Percentiles rank a stretch among this genome's conserved stretches.
Evolutionary conservation across 2,888 invertebrate species (phyloP).

Genomic region (Xestobium rufovillosum): DNA sequence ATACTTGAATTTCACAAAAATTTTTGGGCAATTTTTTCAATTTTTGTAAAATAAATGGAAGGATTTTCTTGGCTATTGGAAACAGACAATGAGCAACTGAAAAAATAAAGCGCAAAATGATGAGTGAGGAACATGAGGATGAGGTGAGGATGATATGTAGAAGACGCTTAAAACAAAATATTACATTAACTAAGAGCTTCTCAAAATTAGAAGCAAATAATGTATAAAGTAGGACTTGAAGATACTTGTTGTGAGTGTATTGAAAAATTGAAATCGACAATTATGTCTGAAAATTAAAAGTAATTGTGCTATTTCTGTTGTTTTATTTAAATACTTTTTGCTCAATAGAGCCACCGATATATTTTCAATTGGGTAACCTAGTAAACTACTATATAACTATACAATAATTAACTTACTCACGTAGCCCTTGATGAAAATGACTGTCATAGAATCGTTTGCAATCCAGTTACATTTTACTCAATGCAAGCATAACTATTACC

Average conservation of each 20-base stretch:
- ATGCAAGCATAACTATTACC: slow-evolving; percentile 28
- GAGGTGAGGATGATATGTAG: slow-evolving; percentile 18
- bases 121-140: too few relatives aligned
- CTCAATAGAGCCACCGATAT: slow-evolving; percentile 38
- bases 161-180: slow-evolving; percentile 18
- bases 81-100: too few relatives aligned
- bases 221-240: too few relatives aligned
- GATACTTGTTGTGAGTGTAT: too few relatives aligned
- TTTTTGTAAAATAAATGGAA: slow-evolving; percentile 12
- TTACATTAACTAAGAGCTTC: too few relatives aligned
- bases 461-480: too few relatives aligned
- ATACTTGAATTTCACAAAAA: slow-evolving; percentile 23
- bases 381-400: slow-evolving; percentile 41
- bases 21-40: slow-evolving; percentile 15
- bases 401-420: slow-evolving; percentile 40
- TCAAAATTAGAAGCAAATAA: too few relatives aligned
- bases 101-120: too few relatives aligned
- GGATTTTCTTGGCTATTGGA: too few relatives aligned
- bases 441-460: too few relatives aligned
- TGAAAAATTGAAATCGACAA: too few relatives aligned
- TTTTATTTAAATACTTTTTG: slow-evolving; percentile 37
- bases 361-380: slow-evolving; percentile 38
- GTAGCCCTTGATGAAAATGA: slow-evolving; percentile 34
- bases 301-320: slow-evolving; percentile 43
- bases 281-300: slow-evolving; percentile 41